Conservation (phyloP, 2,113 vertebrate species). For the Vidua chalybeata region DNA sequence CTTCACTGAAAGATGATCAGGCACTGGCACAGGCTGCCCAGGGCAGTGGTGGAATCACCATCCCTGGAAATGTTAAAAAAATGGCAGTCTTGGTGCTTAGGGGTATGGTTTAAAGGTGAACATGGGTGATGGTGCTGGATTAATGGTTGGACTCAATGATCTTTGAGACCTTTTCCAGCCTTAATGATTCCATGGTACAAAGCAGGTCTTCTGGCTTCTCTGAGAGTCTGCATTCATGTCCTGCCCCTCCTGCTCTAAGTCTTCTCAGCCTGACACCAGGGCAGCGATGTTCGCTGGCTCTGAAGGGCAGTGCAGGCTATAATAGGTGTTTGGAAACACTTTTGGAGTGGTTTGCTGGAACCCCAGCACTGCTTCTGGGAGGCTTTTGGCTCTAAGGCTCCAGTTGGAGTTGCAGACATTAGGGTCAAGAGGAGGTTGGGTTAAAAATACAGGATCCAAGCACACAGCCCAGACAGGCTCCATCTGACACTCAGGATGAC, state of each 20-base stretch:
- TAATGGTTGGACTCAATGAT: background rate
- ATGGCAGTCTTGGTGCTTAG: background rate
- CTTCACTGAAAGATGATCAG: background rate
- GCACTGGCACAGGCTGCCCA: background rate
- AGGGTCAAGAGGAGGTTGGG: slow-evolving; percentile 11
- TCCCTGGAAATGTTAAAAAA: background rate
- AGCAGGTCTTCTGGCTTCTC: background rate
- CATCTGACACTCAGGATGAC: background rate
- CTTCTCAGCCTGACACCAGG: background rate
- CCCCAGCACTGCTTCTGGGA: background rate
- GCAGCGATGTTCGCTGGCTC: background rate
- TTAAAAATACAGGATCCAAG: background rate
- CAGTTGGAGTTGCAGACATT: background rate
- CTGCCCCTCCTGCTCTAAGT: background rate
- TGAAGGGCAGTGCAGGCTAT: background rate
- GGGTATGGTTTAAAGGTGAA: background rate
- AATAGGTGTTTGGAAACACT: background rate
- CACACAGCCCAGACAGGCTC: background rate
- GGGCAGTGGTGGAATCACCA: background rate
- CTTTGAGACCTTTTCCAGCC: background rate
- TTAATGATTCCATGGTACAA: background rate
- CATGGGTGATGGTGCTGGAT: background rate
- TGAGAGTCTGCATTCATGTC: background rate
- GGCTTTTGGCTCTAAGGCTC: background rate
- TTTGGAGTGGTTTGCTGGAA: background rate